A percentile compares a stretch with the other conserved stretches of the same genome.
Conservation (phyloP, 2,113 vertebrate genomes). For the Oreotrochilus melanogaster region DNA sequence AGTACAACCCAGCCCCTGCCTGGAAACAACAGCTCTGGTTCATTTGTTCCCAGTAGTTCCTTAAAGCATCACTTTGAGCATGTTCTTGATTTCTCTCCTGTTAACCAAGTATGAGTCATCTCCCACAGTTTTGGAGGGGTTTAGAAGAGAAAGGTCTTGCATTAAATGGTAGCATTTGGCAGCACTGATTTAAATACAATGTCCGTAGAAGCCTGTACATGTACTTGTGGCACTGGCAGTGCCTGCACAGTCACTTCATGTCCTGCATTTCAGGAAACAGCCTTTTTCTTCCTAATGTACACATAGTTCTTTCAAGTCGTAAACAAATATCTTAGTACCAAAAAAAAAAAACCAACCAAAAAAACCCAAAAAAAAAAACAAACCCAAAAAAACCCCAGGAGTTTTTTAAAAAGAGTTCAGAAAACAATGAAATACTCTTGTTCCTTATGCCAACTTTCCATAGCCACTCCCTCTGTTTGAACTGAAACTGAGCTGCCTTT, state of each 20-base stretch:
- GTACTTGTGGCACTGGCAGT: not conserved
- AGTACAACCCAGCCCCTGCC: not conserved
- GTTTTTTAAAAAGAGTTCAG: not conserved
- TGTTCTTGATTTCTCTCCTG: not conserved
- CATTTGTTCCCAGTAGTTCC: not conserved
- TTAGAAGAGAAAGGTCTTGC: not conserved
- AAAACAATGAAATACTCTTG: conserved; percentile 16
- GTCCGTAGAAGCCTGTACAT: not conserved
- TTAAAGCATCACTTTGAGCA: not conserved
- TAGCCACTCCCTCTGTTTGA: not conserved
- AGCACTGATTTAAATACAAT: not conserved
- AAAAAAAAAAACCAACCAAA: not conserved
- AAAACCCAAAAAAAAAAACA: no score
- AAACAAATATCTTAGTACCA: not conserved
- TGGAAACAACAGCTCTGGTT: not conserved
- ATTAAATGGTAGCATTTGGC: not conserved
- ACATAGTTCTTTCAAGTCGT: not conserved
- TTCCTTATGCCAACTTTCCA: conserved; percentile 24
- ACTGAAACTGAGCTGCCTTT: not conserved
- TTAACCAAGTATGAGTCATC: not conserved
- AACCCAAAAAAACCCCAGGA: no score
- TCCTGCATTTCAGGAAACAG: not conserved
- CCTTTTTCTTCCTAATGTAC: not conserved
- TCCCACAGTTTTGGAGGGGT: not conserved
- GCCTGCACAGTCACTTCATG: rapidly evolving